These are phyloP conservation scores for Agrotis exclamationis DNA, from an alignment of 2,888 invertebrate genomes.

Conservation along the genomic window DNA sequence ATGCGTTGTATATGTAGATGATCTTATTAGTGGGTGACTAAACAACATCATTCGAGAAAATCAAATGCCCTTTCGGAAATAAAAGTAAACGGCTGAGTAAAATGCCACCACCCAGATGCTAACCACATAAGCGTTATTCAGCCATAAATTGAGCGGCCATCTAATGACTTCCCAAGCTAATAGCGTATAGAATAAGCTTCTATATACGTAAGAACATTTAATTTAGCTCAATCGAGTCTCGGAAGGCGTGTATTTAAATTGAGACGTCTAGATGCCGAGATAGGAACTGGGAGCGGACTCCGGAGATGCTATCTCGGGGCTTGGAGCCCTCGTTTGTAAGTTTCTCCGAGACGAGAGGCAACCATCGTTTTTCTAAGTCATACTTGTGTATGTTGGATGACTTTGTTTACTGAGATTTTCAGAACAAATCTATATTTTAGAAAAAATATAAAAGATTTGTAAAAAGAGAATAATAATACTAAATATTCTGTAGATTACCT, in stretches of 20 bases:
- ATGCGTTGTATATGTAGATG: slow-evolving; percentile 44
- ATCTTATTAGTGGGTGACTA: slow-evolving; percentile 48
- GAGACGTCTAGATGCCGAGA: slow-evolving; percentile 87
- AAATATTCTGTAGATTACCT: background rate
- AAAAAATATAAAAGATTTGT: background rate
- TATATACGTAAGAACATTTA: slow-evolving; percentile 68
- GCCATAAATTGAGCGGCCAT: slow-evolving; percentile 59
- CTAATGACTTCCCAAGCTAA: slow-evolving; percentile 65
- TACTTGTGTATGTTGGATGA: slow-evolving; percentile 15
- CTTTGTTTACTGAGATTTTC: slow-evolving; percentile 40
- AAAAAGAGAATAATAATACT: background rate
- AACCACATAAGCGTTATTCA: slow-evolving; percentile 54
- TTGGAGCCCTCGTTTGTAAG: slow-evolving; percentile 70
- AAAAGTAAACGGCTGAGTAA: slow-evolving; percentile 52
- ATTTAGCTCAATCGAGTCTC: slow-evolving; percentile 73
- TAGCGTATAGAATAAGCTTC: slow-evolving; percentile 63
- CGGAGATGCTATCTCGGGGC: slow-evolving; percentile 78
- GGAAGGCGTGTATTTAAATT: slow-evolving; percentile 82
- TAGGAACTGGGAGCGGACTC: slow-evolving; percentile 77
- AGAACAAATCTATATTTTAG: background rate
- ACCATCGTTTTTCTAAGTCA: slow-evolving; percentile 59
- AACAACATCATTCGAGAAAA: slow-evolving; percentile 46
- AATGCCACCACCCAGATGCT: slow-evolving; percentile 60
- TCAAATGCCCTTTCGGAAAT: slow-evolving; percentile 43
- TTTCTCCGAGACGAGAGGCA: slow-evolving; percentile 64